phyloP scores from a whole-genome alignment of 2,888 invertebrate species.

The Graphium colonna region DNA sequence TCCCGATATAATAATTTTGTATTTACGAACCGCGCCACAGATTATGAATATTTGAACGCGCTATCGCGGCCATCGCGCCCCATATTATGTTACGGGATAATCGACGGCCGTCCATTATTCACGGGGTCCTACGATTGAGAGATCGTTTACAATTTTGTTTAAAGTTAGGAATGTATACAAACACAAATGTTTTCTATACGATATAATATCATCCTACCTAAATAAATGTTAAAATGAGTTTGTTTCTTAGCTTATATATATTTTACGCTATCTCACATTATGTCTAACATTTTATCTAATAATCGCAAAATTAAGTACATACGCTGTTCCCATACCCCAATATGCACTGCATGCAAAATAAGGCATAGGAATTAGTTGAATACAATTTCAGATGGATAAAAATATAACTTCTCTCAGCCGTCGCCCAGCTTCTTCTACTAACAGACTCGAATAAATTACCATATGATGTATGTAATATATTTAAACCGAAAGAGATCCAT shows the following conservation, averaged over 20 bases:
- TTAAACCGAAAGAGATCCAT: too few species aligned
- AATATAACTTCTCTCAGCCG: too few species aligned
- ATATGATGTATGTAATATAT: too few species aligned
- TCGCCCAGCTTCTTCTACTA: too few species aligned
- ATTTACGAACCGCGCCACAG: conserved; percentile 69
- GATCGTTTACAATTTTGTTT: conserved; percentile 10
- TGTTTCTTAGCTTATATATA: neutral
- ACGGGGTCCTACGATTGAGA: conserved; percentile 32
- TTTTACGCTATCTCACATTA: neutral
- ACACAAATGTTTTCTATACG: neutral
- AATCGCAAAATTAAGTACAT: too few species aligned
- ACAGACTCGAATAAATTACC: too few species aligned
- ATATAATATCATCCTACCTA: neutral
- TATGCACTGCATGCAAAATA: too few species aligned
- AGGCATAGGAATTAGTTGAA: too few species aligned
- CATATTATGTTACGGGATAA: conserved; percentile 68
- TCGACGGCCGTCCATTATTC: conserved; percentile 61
- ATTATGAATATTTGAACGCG: conserved; percentile 68
- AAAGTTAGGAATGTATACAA: neutral
- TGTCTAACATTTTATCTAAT: too few species aligned
- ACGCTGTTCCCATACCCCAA: too few species aligned
- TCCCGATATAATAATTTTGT: conserved; percentile 69
- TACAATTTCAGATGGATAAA: too few species aligned
- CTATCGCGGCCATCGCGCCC: conserved; percentile 58
- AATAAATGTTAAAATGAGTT: neutral